Base-by-base conservation (phyloP, 2,797 vertebrate species). In the Megaceryle alcyon region DNA sequence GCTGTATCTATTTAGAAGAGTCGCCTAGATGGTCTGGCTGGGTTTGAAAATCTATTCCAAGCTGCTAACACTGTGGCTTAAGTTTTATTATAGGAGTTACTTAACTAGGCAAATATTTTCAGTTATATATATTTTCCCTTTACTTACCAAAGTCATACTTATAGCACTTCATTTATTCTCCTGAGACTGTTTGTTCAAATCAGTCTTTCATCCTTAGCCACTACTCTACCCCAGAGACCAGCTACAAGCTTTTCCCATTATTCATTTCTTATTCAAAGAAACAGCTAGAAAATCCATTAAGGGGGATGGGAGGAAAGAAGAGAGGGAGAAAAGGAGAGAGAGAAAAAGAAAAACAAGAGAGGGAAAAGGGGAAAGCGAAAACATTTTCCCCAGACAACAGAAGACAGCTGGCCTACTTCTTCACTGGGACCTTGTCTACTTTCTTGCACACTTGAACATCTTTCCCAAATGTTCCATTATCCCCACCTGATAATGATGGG, bases 51-150 rank as follows among this genome's bases (percentile, higher is more conserved):
- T 60, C 83, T 35, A 77, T 94, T 95, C 81, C 73, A 73, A 84
- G 53, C 80, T 91, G 51, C 88, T 86, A 90, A 88, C 31, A 44
- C 35, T 20, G 26, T 81, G 51, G 73, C 59, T 94, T 59, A 82
- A 77, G 78, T 92, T 94, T 94, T 86, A 90, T 76, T 80, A 87
- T 5, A 86, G 88, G 90, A 92, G 66, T 93, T 96, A 86, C 93
- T 95, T 92, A 94, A 92, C 82, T 79, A 94, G 91, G 80, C 94
- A 95, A 90, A 85, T 94, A 96, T 96, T 94, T 96, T 95, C 54
- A 82, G 75, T 68, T 82, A 68, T 80, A 84, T 86, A 51, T 94
- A 48, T 86, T 76, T 79, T 89, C 25, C 49, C 86, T 90, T 88
- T 90, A 90, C 77, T 93, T 94, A 94, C 37, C 84, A 56, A 92